A percentile compares a stretch with the other conserved stretches of the same genome.
Evolutionary conservation across 2,113 vertebrate species (phyloP).

Genomic region (Lepus europaeus): DNA sequence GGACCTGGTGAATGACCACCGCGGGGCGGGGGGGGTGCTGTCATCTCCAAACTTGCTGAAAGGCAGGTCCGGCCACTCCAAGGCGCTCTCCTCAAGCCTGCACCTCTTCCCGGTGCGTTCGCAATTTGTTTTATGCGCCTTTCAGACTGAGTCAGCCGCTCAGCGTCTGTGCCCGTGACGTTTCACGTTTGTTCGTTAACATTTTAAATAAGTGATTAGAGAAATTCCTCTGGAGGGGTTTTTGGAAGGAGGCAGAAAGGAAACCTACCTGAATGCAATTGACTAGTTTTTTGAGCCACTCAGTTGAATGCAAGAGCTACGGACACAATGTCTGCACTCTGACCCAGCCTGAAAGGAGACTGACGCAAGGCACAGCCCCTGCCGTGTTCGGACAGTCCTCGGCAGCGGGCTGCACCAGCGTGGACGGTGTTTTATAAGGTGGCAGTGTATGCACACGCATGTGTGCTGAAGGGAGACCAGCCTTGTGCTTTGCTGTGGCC

Average conservation of each 20-base stretch:
- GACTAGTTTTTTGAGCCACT: background rate
- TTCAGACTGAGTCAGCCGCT: accelerated
- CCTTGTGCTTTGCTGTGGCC: background rate
- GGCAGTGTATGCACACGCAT: too few relatives aligned
- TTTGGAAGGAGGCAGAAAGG: background rate
- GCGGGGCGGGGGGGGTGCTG: too few relatives aligned
- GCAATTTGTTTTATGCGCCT: background rate
- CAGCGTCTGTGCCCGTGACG: background rate
- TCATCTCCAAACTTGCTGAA: too few relatives aligned
- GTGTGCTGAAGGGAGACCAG: background rate
- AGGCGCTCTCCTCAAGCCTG: accelerated
- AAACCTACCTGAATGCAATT: background rate
- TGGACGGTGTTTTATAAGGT: too few relatives aligned
- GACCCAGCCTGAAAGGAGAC: background rate
- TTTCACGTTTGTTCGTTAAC: background rate
- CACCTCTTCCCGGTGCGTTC: accelerated
- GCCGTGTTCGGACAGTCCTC: accelerated
- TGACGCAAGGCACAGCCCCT: background rate
- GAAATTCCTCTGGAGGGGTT: background rate
- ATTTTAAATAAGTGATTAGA: background rate
- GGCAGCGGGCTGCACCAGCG: background rate
- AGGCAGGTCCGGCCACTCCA: too few relatives aligned
- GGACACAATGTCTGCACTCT: accelerated
- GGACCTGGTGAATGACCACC: accelerated
- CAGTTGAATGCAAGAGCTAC: accelerated